Percentiles rank a stretch among this genome's conserved stretches.
Conservation (phyloP, 2,797 vertebrate species). For the Serranus cabrilla region DNA sequence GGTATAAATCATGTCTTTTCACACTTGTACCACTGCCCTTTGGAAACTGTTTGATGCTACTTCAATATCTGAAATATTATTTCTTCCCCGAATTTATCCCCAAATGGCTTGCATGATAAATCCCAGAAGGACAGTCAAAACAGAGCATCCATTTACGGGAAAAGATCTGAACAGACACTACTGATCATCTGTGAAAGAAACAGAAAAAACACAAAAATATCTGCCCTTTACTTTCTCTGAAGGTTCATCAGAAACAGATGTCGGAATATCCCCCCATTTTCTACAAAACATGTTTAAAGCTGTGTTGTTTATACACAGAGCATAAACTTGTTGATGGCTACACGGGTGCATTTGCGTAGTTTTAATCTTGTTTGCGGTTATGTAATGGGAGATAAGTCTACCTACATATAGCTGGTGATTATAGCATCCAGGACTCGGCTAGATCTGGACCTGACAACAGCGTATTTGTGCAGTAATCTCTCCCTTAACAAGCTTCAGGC, state of each 20-base stretch:
- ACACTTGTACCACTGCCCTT: constrained; percentile 17
- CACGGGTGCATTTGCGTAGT: constrained; percentile 43
- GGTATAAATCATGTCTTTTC: constrained; percentile 35
- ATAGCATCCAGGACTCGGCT: constrained; percentile 34
- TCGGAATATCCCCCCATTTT: constrained; percentile 45
- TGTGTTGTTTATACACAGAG: constrained; percentile 38
- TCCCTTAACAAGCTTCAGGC: constrained; percentile 86
- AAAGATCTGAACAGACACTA: constrained; percentile 62
- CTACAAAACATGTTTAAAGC: constrained; percentile 47
- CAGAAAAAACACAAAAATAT: constrained; percentile 52
- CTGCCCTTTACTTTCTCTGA: constrained; percentile 53
- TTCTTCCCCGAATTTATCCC: constrained; percentile 49
- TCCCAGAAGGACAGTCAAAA: constrained; percentile 64
- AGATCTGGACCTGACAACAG: constrained; percentile 70
- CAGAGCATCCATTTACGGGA: constrained; percentile 68
- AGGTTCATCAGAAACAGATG: constrained; percentile 76
- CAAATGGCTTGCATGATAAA: constrained; percentile 51
- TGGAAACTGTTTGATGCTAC: constrained; percentile 37
- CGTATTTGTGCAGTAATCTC: constrained; percentile 82
- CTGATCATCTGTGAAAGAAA: constrained; percentile 63
- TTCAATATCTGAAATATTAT: constrained; percentile 53
- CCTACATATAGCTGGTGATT: constrained; percentile 55
- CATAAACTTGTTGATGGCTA: constrained; percentile 44
- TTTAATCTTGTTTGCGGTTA: constrained; percentile 32
- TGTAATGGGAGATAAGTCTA: constrained; percentile 56